A percentile compares a stretch with the other conserved stretches of the same genome.
Evolutionary conservation across 2,113 vertebrate species (phyloP).

Genomic region (Phycodurus eques): DNA sequence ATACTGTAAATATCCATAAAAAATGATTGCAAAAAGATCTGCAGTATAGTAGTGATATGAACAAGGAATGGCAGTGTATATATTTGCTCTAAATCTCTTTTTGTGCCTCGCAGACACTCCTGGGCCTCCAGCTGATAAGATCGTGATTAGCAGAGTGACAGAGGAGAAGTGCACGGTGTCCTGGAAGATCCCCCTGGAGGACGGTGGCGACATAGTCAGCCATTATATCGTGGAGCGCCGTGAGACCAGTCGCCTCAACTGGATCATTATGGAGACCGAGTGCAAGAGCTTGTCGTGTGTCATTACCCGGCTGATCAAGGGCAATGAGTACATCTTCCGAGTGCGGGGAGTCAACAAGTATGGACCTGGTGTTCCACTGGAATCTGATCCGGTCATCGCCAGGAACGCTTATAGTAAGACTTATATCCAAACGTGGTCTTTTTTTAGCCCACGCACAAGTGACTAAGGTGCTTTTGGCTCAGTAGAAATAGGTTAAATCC

Average conservation of each 20-base stretch:
- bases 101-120: constrained; percentile 81
- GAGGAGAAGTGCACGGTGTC: constrained; percentile 95
- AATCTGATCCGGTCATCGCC: constrained; percentile 86
- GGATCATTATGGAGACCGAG: constrained; percentile 91
- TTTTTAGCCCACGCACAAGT: not conserved
- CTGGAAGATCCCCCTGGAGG: constrained; percentile 90
- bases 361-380: constrained; percentile 85
- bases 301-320: constrained; percentile 90
- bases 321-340: constrained; percentile 96
- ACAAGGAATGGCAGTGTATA: not conserved
- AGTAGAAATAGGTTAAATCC: not conserved
- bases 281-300: constrained; percentile 89
- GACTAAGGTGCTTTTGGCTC: not conserved
- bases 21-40: not conserved
- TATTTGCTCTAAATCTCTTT: not conserved
- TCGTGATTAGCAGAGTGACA: constrained; percentile 88
- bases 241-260: constrained; percentile 96
- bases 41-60: not conserved
- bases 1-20: not conserved
- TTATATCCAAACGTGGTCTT: not conserved
- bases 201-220: constrained; percentile 85
- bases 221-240: constrained; percentile 94
- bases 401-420: constrained; percentile 94
- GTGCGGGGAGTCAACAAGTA: constrained; percentile 95
- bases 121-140: constrained; percentile 83